phyloP scores from a whole-genome alignment of 2,888 invertebrate species.

The Pseudococcus longispinus region DNA sequence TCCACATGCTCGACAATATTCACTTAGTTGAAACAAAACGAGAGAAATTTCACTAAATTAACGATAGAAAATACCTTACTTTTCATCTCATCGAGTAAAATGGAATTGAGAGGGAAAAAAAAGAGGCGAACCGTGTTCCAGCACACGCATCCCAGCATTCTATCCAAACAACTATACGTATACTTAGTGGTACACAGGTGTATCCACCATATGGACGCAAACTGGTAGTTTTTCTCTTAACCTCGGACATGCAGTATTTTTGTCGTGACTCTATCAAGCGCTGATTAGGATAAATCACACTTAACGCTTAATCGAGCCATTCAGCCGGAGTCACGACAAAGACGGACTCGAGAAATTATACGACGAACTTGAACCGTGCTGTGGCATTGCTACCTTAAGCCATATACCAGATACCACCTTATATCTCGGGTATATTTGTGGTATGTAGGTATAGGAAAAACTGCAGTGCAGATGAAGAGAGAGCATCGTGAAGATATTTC shows the following conservation, averaged over 20 bases:
- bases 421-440: not conserved
- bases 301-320: slow-evolving; percentile 37
- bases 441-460: not conserved
- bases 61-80: not conserved
- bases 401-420: not conserved
- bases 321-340: slow-evolving; percentile 16
- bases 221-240: not conserved
- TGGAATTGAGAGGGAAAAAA: not conserved
- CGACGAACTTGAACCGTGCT: not conserved
- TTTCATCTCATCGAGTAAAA: not conserved
- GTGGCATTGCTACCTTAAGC: too few relatives aligned
- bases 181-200: too few relatives aligned
- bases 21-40: slow-evolving; percentile 9
- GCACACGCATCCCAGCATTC: not conserved
- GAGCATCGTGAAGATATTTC: not conserved
- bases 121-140: not conserved
- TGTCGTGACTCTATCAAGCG: slow-evolving; percentile 39
- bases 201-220: slow-evolving; percentile 10
- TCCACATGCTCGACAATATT: not conserved
- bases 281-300: slow-evolving; percentile 38
- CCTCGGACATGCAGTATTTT: slow-evolving; percentile 10
- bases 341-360: not conserved
- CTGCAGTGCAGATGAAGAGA: too few relatives aligned
- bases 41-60: not conserved
- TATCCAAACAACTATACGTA: not conserved